Base-by-base conservation (phyloP, 1,140 invertebrate species). In the Cataglyphis hispanica region DNA sequence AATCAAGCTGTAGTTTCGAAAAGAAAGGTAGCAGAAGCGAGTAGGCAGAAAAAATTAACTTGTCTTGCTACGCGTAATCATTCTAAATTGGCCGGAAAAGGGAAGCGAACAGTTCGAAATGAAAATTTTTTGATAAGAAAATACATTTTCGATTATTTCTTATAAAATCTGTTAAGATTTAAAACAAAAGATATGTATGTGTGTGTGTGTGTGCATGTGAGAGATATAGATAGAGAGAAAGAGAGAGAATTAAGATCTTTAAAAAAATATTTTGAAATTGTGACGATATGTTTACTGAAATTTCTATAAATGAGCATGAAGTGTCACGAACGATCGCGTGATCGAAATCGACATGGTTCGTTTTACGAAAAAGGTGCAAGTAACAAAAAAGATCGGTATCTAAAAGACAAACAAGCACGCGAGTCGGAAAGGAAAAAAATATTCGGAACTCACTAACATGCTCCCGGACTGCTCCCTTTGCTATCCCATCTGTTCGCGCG, bases 81-180 rank as follows among this genome's bases (percentile, higher is more conserved):
- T 76, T 83, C 61, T 76, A 89, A 88, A 91, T 91, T 91, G 85
- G 77, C 69, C 87, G 85, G 87, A 90, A 90, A 90, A 90, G 63
- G n/a, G n/a, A n/a, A 84, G 72, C 69, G 72, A 75, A 83, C 75
- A 64, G 27, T 46, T 75, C 69, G 72, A 34, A 56, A 43, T 64
- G 70, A 77, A 86, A 60, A 85, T 67, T 84, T 61, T 63, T 25
- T 31, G 31, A 31, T 31, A 22, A 46, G 64, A 53, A 56, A 37
- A 60, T 27, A 25, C n/a, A 31, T 31, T 22, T 64, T 77, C 58
- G 22, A 63, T 77, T 5, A 31, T 74, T 53, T 60, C 16, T 61
- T 27, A 27, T 16, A 34, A 8, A 76, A 76, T 37, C 19, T n/a
- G 19, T 5, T 13, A 19, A 8, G 11, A 5, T 34, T n/a, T 37